phyloP scores from a whole-genome alignment of 2,888 invertebrate genomes.

The Drosophila kuntzei region DNA sequence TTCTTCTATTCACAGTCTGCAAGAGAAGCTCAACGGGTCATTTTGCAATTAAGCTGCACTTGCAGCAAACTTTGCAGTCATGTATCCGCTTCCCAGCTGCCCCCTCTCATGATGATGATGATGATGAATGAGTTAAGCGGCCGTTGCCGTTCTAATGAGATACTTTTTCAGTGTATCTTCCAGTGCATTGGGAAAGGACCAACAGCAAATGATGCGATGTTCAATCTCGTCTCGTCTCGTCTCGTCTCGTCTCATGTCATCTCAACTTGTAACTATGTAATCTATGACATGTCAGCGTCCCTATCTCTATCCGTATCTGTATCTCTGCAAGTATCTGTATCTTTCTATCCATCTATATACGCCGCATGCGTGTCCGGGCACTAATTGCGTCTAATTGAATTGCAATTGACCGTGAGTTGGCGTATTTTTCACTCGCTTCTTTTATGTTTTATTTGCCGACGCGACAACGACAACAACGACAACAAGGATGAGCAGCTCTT shows the following conservation, averaged over 20 bases:
- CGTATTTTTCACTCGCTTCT: constrained; percentile 71
- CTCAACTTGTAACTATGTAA: constrained; percentile 65
- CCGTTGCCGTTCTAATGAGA: constrained; percentile 77
- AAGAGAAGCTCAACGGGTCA: constrained; percentile 65
- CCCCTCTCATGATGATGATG: constrained; percentile 48
- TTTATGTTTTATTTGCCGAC: constrained; percentile 56
- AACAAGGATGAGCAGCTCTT: constrained; percentile 40
- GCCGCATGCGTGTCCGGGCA: constrained; percentile 58
- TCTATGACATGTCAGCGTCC: constrained; percentile 66
- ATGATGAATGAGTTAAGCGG: constrained; percentile 80
- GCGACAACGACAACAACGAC: constrained; percentile 23
- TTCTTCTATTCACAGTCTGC: constrained; percentile 23
- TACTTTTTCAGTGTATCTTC: constrained; percentile 62
- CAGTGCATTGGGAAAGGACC: constrained; percentile 5
- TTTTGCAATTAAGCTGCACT: constrained; percentile 78
- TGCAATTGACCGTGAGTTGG: constrained; percentile 82
- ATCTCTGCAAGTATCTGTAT: constrained; percentile 38
- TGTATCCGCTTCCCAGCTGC: constrained; percentile 29
- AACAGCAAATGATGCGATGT: constrained; percentile 59
- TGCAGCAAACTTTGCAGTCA: constrained; percentile 47
- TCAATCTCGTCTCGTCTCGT: constrained; percentile 1
- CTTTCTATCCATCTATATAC: constrained; percentile 27
- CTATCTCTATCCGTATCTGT: constrained; percentile 38
- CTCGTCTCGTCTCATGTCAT: constrained; percentile 27
- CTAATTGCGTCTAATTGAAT: constrained; percentile 82